Base-by-base conservation (phyloP, 2,113 vertebrate genomes). In the Crotalus helleri region DNA sequence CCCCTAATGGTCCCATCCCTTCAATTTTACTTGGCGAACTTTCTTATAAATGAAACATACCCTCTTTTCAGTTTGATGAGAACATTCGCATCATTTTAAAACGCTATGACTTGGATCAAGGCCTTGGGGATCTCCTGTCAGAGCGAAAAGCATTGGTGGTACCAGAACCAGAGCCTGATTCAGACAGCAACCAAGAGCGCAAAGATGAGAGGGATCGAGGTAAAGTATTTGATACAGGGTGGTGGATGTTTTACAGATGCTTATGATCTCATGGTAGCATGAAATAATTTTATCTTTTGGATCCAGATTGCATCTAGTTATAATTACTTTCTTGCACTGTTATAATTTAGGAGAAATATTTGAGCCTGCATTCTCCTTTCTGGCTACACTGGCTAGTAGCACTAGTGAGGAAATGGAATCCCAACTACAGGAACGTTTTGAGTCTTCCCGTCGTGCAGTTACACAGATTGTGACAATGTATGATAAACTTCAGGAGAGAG, bases 321-420 rank as follows among this genome's bases (percentile, higher is more conserved):
- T 23, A 49, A 33, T 46, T 15, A 12, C 90, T 57, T 93, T 69
- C 21, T 92, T 81, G 0, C 2, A 4, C 3, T 89, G 29, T 1
- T 95, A 24, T 97, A 69, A 95, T 88, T 3, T 88, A 98, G 97
- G 97, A 81, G 98, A 98, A 98, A 98, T 98, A 26, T 97, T 98
- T 92, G 99, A 99, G 95, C 97, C 97, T 0, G 96, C 98, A 2
- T 98, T 98, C 95, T 99, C 99, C 91, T 99, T 99, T 97, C 97
- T 99, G 93, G 99, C 99, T 54, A 99, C 98, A 1, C 96, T 99
- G 96, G 99, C 99, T 39, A 99, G 99, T 96, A 99, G 99, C 97
- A 99, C 97, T 96, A 99, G 98, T 85, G 99, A 99, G 91, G 99
- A 99, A 97, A 99, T 99, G 97, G 99, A 99, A 74, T 98, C 98